Percentiles rank a stretch among this genome's conserved stretches.
Conservation (phyloP, 2,888 invertebrate species). For the Cremastinae sp. region DNA sequence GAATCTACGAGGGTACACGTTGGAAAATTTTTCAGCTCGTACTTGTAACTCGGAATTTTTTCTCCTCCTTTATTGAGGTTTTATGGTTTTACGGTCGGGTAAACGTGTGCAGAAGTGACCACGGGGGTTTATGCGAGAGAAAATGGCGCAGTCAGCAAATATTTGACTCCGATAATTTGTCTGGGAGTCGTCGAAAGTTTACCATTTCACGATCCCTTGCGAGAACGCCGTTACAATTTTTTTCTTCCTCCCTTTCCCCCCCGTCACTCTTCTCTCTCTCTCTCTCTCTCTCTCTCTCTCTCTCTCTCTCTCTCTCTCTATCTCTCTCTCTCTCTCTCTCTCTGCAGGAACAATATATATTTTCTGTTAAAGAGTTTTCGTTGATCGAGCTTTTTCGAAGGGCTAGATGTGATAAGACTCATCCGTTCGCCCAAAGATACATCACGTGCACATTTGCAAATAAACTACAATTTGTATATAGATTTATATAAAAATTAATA, state of each 20-base stretch:
- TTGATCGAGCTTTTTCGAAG: constrained; percentile 39
- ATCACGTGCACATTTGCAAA: not conserved
- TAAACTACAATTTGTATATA: too few species aligned
- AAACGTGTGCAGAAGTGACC: constrained; percentile 11
- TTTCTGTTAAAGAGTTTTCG: constrained; percentile 8
- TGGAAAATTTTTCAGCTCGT: constrained; percentile 13
- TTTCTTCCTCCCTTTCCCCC: too few species aligned
- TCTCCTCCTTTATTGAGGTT: constrained; percentile 32
- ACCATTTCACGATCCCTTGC: constrained; percentile 16
- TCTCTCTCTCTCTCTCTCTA: too few species aligned
- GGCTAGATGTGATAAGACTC: constrained; percentile 31
- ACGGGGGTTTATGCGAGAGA: constrained; percentile 7
- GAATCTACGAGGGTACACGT: not conserved
- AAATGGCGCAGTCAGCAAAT: constrained; percentile 35
- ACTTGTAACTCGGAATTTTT: constrained; percentile 2
- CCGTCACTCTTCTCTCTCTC: too few species aligned
- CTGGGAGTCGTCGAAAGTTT: constrained; percentile 1
- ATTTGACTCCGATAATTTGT: constrained; percentile 48
- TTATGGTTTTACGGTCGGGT: constrained; percentile 19
- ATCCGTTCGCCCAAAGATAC: constrained; percentile 8
- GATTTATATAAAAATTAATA: too few species aligned
- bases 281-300: too few species aligned
- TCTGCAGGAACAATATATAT: too few species aligned
- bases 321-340: too few species aligned
- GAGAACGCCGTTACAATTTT: not conserved